phyloP scores from a whole-genome alignment of 1,140 invertebrate genomes.

The Hetaerina americana region DNA sequence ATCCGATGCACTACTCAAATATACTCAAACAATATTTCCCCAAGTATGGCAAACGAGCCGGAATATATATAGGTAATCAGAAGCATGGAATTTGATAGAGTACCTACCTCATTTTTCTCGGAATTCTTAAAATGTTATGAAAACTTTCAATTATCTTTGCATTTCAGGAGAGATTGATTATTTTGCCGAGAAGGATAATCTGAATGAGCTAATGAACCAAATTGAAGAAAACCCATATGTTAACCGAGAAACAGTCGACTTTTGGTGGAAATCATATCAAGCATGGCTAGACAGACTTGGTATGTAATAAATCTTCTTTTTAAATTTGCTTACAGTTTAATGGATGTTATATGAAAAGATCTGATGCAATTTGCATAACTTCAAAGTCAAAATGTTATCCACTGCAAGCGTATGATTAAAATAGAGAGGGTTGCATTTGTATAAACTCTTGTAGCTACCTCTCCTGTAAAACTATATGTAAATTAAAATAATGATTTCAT shows the following conservation, averaged over 20 bases:
- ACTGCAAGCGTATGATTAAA: too few species aligned
- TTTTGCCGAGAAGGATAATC: slow-evolving; percentile 23
- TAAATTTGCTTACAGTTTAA: background rate
- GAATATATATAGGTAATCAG: slow-evolving; percentile 32
- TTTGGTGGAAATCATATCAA: slow-evolving; percentile 28
- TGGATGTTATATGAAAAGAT: too few species aligned
- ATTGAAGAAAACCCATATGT: slow-evolving; percentile 27
- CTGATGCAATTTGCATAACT: too few species aligned
- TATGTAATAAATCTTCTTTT: slow-evolving; percentile 14
- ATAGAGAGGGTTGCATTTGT: too few species aligned
- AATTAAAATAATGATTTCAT: too few species aligned
- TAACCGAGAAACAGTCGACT: slow-evolving; percentile 28
- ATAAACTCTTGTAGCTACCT: too few species aligned
- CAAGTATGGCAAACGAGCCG: slow-evolving; percentile 32
- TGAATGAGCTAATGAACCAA: slow-evolving; percentile 20
- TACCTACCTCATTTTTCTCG: too few species aligned
- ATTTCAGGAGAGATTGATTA: slow-evolving; percentile 26
- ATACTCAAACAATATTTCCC: slow-evolving; percentile 35
- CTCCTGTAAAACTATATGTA: too few species aligned
- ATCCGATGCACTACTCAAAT: slow-evolving; percentile 29
- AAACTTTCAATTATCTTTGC: background rate
- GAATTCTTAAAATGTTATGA: background rate
- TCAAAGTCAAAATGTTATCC: too few species aligned
- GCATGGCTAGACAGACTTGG: slow-evolving; percentile 24
- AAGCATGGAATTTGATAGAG: background rate